phyloP scores from a whole-genome alignment of 2,113 vertebrate species.

The Morone chrysops region DNA sequence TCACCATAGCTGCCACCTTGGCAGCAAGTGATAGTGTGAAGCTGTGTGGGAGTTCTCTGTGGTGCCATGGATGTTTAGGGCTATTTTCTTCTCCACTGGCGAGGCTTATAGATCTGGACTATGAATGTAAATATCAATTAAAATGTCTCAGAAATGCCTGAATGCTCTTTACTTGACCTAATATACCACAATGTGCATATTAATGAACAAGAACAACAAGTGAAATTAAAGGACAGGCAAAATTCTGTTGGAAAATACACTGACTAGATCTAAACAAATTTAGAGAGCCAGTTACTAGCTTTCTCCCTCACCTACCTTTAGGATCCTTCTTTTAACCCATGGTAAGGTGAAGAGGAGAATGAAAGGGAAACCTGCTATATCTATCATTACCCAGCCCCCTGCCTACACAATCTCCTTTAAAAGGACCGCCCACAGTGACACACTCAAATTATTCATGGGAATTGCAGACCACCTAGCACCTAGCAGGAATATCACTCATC shows the following conservation, averaged over 20 bases:
- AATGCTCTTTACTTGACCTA: neutral
- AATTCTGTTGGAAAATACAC: neutral
- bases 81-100: conserved; percentile 31
- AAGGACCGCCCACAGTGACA: conserved; percentile 78
- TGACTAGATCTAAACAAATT: neutral
- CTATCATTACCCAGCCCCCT: conserved; percentile 76
- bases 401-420: conserved; percentile 73
- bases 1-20: conserved; percentile 71
- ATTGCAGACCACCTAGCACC: conserved; percentile 73
- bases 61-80: conserved; percentile 40
- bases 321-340: conserved; percentile 51
- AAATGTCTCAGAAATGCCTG: neutral
- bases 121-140: conserved; percentile 32
- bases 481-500: conserved; percentile 77
- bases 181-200: neutral
- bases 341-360: conserved; percentile 46
- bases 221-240: neutral
- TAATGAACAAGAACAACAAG: neutral
- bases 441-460: conserved; percentile 82
- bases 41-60: conserved; percentile 65
- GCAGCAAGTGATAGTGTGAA: conserved; percentile 60
- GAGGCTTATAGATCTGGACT: conserved; percentile 27
- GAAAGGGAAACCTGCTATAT: conserved; percentile 63
- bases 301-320: conserved; percentile 18
- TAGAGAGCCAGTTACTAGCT: neutral